phyloP scores from a whole-genome alignment of 2,113 vertebrate genomes.

The Pterophyllum scalare region DNA sequence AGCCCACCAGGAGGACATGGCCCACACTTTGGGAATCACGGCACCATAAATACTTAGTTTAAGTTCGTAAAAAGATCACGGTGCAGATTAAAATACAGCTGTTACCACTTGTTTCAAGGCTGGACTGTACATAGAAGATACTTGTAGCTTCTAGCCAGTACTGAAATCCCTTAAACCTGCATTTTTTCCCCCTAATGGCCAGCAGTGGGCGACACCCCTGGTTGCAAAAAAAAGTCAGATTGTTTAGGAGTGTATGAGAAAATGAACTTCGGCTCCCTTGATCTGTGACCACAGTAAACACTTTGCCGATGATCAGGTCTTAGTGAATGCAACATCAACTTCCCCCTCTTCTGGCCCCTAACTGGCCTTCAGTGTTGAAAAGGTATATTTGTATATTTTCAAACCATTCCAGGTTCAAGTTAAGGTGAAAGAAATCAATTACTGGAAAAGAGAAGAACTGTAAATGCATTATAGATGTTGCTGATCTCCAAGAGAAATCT shows the following conservation, averaged over 20 bases:
- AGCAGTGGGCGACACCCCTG: not conserved
- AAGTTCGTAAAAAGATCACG: not conserved
- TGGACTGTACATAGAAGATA: not conserved
- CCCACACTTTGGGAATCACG: not conserved
- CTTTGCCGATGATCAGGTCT: not conserved
- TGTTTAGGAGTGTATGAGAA: not conserved
- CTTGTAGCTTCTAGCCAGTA: not conserved
- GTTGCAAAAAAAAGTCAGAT: not conserved
- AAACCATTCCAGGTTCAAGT: constrained; percentile 41
- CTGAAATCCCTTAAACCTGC: not conserved
- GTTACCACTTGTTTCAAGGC: not conserved
- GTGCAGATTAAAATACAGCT: not conserved
- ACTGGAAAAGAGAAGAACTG: constrained; percentile 39
- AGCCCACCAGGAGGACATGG: not conserved
- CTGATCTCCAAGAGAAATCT: constrained; percentile 56
- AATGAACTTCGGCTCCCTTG: not conserved
- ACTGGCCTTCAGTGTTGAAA: constrained; percentile 16
- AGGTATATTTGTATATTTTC: constrained; percentile 28
- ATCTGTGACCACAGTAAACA: not conserved
- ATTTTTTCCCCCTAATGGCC: not conserved
- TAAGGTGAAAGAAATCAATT: constrained; percentile 47
- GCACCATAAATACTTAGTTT: not conserved
- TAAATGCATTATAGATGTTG: constrained; percentile 45
- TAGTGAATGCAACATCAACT: not conserved
- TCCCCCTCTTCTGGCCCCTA: not conserved